Conservation (phyloP, 2,113 vertebrate species). For the Proterorhinus semilunaris region DNA sequence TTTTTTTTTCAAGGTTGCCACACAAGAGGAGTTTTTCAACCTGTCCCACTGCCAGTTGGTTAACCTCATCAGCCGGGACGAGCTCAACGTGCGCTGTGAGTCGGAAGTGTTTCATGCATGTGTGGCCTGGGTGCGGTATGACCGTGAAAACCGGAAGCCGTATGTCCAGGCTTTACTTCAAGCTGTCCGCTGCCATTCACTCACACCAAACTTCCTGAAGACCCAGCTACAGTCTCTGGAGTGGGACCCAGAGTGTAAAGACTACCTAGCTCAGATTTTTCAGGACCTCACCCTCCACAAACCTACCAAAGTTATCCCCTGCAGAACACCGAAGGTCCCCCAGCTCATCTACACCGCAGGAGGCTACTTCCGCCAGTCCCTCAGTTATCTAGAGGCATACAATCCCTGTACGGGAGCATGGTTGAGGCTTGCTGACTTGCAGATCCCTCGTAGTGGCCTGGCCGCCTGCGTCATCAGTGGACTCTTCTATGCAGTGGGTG, state of each 20-base stretch:
- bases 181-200: constrained; percentile 92
- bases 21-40: constrained; percentile 94
- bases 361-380: constrained; percentile 87
- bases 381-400: constrained; percentile 88
- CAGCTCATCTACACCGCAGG: constrained; percentile 92
- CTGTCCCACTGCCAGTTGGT: constrained; percentile 93
- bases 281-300: constrained; percentile 93
- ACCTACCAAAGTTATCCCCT: constrained; percentile 79
- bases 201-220: constrained; percentile 91
- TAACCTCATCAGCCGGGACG: constrained; percentile 89
- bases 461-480: constrained; percentile 90
- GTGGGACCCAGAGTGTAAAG: constrained; percentile 86
- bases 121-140: constrained; percentile 91
- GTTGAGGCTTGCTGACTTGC: constrained; percentile 84
- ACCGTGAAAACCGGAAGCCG: constrained; percentile 81
- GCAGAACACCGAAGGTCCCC: constrained; percentile 84
- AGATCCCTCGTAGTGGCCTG: constrained; percentile 88
- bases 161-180: constrained; percentile 89
- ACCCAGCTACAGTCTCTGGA: constrained; percentile 89
- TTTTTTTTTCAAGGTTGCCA: constrained; percentile 79
- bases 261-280: constrained; percentile 91
- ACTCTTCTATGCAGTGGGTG: constrained; percentile 89
- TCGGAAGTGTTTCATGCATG: constrained; percentile 95
- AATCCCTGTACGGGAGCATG: constrained; percentile 81
- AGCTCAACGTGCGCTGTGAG: constrained; percentile 95